Percentiles rank a stretch among this genome's conserved stretches.
phyloP scores from a whole-genome alignment of 1,140 invertebrate genomes.

The Zeugodacus cucurbitae region DNA sequence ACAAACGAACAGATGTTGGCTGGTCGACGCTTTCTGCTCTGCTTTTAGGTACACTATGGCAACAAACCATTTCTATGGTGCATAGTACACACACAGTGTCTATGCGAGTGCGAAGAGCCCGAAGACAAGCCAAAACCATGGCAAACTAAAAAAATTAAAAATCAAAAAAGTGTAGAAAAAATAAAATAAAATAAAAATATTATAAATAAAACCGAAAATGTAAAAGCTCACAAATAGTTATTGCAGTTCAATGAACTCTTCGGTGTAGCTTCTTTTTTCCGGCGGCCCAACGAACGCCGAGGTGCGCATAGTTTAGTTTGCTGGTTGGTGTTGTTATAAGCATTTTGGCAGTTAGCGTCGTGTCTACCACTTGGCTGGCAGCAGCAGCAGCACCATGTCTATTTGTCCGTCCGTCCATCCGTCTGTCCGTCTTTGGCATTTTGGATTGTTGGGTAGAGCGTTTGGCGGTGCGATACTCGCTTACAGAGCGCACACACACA shows the following conservation, averaged over 20 bases:
- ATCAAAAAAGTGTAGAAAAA: not conserved
- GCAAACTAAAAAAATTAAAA: not conserved
- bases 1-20: not conserved
- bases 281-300: not conserved
- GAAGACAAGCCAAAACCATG: not conserved
- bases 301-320: conserved; percentile 30
- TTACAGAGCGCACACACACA: not conserved
- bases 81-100: not conserved
- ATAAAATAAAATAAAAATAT: not conserved
- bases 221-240: conserved; percentile 61
- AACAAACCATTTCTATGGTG: not conserved
- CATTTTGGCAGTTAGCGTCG: conserved; percentile 14
- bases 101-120: not conserved
- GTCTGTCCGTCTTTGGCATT: not conserved
- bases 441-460: not conserved
- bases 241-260: conserved; percentile 61
- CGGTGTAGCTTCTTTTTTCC: conserved; percentile 49
- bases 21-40: not conserved
- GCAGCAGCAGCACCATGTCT: not conserved
- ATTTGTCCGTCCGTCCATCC: not conserved
- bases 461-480: not conserved
- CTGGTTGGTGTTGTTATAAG: not conserved
- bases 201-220: not conserved
- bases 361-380: not conserved
- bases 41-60: not conserved